Conservation (phyloP, 2,113 vertebrate species). For the Callithrix jacchus region DNA sequence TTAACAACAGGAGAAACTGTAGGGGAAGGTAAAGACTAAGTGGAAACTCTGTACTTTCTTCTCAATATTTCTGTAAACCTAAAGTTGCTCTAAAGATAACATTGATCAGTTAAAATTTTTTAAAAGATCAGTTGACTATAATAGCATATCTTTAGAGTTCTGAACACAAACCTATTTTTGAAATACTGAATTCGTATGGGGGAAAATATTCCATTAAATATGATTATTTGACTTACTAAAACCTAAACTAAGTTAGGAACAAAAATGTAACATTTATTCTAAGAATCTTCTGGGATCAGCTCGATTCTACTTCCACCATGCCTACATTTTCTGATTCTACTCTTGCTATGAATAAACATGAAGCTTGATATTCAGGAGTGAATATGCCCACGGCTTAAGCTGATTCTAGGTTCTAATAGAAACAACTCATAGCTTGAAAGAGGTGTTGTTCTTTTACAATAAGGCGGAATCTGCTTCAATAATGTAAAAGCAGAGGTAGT, state of each 20-base stretch:
- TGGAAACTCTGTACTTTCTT: not conserved
- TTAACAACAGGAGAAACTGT: not conserved
- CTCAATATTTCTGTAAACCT: not conserved
- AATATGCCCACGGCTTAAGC: not conserved
- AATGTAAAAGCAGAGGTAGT: slow-evolving; percentile 43
- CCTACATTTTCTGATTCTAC: not conserved
- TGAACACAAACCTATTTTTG: not conserved
- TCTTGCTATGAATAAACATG: slow-evolving; percentile 17
- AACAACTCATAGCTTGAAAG: slow-evolving; percentile 39
- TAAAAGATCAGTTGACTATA: not conserved
- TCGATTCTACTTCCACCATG: not conserved
- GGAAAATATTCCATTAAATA: not conserved
- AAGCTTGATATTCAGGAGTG: not conserved
- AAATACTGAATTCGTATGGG: not conserved
- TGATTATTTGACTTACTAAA: not conserved
- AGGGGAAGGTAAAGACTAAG: not conserved
- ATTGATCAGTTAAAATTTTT: not conserved
- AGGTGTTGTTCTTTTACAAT: slow-evolving; percentile 49
- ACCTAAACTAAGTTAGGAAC: not conserved
- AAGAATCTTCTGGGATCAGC: not conserved
- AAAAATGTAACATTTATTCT: not conserved
- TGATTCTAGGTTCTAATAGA: not conserved
- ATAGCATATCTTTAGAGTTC: not conserved
- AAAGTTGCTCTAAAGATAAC: not conserved
- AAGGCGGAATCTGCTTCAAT: slow-evolving; percentile 53